Base-by-base conservation (phyloP, 2,113 vertebrate genomes). In the Myanophis thanlyinensis region DNA sequence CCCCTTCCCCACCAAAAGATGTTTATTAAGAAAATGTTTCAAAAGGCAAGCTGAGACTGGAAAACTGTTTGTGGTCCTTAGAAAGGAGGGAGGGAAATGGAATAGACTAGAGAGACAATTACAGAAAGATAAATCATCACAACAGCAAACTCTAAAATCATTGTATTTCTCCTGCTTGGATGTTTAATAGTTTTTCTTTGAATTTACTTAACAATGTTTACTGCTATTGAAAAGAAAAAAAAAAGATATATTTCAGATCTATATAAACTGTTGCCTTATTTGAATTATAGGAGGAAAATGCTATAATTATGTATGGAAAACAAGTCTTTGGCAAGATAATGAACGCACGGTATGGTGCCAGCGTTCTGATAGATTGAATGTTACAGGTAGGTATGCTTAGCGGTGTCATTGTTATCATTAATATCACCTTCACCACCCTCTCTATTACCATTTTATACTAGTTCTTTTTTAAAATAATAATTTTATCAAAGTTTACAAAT, bases 301-400 rank as follows among this genome's bases (percentile, higher is more conserved):
- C 95, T 98, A 99, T 54, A 98, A 97, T 49, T 99, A 99, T 95
- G 90, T 98, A 73, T 99, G 99, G 99, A 98, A 98, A 96, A 97
- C 97, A 20, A 98, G 99, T 90, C 97, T 96, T 89, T 99, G 99
- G 99, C 98, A 73, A 94, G 98, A 99, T 97, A 99, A 99, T 2
- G 92, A 98, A 47, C 98, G 99, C 92, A 96, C 95, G 0, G 99
- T 99, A 94, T 99, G 99, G 99, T 99, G 99, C 94, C 98, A 99
- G 92, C 99, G 99, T 92, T 99, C 99, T 0, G 99, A 99, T 59
- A 98, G 99, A 4, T 86, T 99, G 93, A 99, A 99, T 46, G 99
- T 99, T 95, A 99, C 99, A 98, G 99, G 99, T 99, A 97, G 13
- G 88, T 13, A 92, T 93, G 23, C 5, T 11, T 90, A 67, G 67